Evolutionary conservation across 2,797 vertebrate genomes (phyloP).

Genomic region (Myotis findleyi): DNA sequence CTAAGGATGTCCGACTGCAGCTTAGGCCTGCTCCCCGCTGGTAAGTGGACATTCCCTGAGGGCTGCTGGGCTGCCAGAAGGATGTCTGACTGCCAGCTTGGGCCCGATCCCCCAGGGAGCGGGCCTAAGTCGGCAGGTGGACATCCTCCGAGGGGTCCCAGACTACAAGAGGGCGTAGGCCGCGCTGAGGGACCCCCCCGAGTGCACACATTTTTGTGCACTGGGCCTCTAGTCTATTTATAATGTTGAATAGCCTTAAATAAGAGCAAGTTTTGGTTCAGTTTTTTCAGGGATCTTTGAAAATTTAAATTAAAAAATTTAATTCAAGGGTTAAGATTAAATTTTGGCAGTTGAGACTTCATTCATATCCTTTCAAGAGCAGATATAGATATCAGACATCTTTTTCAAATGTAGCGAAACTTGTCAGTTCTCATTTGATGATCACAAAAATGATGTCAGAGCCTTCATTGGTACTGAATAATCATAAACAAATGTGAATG

Average conservation of each 20-base stretch:
- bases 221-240: neutral
- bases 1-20: too few species aligned
- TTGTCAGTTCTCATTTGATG: neutral
- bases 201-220: too few species aligned
- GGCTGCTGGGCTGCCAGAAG: too few species aligned
- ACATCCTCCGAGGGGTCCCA: too few species aligned
- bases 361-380: neutral
- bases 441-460: conserved; percentile 1
- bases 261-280: neutral
- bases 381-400: neutral
- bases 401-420: conserved; percentile 7
- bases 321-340: conserved; percentile 2
- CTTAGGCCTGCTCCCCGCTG: too few species aligned
- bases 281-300: neutral
- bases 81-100: too few species aligned
- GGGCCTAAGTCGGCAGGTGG: too few species aligned
- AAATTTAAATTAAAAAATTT: conserved; percentile 21
- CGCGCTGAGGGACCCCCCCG: too few species aligned
- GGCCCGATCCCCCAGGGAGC: too few species aligned
- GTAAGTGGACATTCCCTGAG: too few species aligned
- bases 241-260: neutral
- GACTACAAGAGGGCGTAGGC: too few species aligned
- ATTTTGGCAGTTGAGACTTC: conserved; percentile 30
- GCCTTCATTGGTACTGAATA: neutral
- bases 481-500: neutral